Percentiles rank a stretch among this genome's conserved stretches.
Conservation (phyloP, 2,797 vertebrate genomes). For the Telmatherina bonti region DNA sequence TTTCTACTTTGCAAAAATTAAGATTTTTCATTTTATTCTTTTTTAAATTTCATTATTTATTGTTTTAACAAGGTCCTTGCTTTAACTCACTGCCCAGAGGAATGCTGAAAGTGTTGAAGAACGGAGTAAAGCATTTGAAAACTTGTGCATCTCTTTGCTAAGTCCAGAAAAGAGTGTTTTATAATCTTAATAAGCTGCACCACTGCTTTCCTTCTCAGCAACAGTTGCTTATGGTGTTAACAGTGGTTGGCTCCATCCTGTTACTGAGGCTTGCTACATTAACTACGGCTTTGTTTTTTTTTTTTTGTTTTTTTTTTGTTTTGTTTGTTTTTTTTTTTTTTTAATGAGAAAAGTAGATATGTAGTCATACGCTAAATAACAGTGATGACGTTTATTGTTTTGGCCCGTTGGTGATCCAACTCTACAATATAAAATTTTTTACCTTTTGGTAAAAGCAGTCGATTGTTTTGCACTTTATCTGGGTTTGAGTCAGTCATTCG, state of each 20-base stretch:
- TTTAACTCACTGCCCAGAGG: not conserved
- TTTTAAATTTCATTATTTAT: not conserved
- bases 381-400: not conserved
- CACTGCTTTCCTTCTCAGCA: not conserved
- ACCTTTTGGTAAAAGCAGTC: not conserved
- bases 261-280: not conserved
- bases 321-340: not conserved
- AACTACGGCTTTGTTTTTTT: not conserved
- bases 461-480: too few relatives aligned
- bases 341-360: too few relatives aligned
- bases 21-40: not conserved
- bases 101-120: not conserved
- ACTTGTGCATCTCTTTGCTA: not conserved
- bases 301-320: not conserved
- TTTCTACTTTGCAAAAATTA: too few relatives aligned
- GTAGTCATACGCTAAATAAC: too few relatives aligned
- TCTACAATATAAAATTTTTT: not conserved
- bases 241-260: not conserved
- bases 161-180: not conserved
- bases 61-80: not conserved
- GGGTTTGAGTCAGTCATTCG: too few relatives aligned
- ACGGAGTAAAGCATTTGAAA: not conserved
- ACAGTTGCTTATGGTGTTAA: not conserved
- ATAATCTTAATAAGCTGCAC: not conserved
- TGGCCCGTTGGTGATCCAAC: not conserved